These are phyloP conservation scores for Fragum sueziense DNA, from an alignment of 2,888 invertebrate genomes.

Conservation along the genomic window DNA sequence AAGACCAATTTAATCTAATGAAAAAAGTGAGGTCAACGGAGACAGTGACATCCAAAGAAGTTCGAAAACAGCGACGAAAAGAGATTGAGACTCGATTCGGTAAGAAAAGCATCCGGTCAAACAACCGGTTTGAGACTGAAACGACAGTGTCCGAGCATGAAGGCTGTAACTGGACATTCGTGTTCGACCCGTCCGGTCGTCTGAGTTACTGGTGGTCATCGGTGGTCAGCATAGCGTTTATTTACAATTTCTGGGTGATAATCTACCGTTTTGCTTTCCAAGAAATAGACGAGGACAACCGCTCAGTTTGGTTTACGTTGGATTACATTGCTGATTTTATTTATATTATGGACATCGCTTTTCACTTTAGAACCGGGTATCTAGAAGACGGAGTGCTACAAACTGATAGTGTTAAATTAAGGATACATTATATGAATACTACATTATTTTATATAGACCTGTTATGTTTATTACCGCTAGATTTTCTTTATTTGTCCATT, in stretches of 20 bases:
- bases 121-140: constrained; percentile 73
- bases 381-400: constrained; percentile 98
- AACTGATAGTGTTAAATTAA: constrained; percentile 95
- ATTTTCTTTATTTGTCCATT: constrained; percentile 98
- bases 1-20: constrained; percentile 84
- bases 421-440: constrained; percentile 98
- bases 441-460: constrained; percentile 99
- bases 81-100: constrained; percentile 82
- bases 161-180: constrained; percentile 89
- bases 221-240: constrained; percentile 81
- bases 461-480: constrained; percentile 97
- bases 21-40: constrained; percentile 85
- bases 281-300: constrained; percentile 93
- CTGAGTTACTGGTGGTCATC: constrained; percentile 84
- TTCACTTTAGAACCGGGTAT: constrained; percentile 98
- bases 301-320: constrained; percentile 97
- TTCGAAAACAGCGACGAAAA: constrained; percentile 81
- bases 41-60: constrained; percentile 86
- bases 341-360: constrained; percentile 97
- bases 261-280: constrained; percentile 99
- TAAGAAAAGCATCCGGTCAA: constrained; percentile 74
- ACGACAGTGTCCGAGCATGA: constrained; percentile 85
- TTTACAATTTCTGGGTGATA: constrained; percentile 85
- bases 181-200: constrained; percentile 98
- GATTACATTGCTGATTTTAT: constrained; percentile 98